Base-by-base conservation (phyloP, 2,888 invertebrate species). In the Dorcus hopei region DNA sequence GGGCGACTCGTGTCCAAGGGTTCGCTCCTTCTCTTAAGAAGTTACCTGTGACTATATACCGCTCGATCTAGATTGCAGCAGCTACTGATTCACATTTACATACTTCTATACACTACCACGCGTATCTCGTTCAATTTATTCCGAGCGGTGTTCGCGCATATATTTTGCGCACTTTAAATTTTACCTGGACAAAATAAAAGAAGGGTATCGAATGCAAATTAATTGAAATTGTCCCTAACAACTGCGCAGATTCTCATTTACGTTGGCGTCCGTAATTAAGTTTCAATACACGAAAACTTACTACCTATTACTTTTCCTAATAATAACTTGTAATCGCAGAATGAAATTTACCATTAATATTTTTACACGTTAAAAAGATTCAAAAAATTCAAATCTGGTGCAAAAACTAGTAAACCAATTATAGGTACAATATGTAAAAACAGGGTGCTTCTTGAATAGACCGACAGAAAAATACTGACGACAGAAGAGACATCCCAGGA, bases 1-100 rank as follows among this genome's bases (percentile, higher is more conserved):
- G 38, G 52, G 58, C 53, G 49, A 51, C 56, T 56, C 48, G 50
- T 43, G 42, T 23, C 42, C 16, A 45, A 16, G 51, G 56, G 56
- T 38, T 9, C 45, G 39, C 23, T 42, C 50, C 45, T 56, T 56
- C 45, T 50, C 38, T 40, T 47, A 23, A 16, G 45, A 23, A 49
- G 58, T 50, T 58, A 54, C 58, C 43, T 50, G 53, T 48, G 63
- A 54, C 56, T 57, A 54, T 60, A 54, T 57, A 47, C 61, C 54
- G 47, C 62, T 63, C 61, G 60, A 66, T 76, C 74, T 74, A 76
- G 74, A 76, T 76, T 72, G 72, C 71, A 71, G 70, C 66, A 70
- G 71, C 73, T 72, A 72, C 74, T 72, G 74, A 73, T 73, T 75
- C 69, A 70, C 70, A 77, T 77, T 77, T 74, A 70, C 75, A 76